Evolutionary conservation across 2,888 invertebrate species (phyloP), one percentile per base, ranked within the genome.

Genomic region (Colostygia pectinataria): DNA sequence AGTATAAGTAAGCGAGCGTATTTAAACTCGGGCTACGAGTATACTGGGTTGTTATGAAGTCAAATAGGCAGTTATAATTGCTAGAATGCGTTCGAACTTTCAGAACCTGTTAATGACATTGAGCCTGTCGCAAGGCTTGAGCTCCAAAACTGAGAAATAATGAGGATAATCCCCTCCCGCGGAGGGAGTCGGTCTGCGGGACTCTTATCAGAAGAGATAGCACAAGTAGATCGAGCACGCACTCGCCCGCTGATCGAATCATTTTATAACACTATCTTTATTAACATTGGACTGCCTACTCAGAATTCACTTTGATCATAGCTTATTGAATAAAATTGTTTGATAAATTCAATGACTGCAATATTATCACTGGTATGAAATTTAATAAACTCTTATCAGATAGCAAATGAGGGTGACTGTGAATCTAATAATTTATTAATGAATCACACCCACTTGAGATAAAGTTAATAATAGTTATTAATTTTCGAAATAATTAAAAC

Each of bases 331-430:
- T 66, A 66, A 62, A 76, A 81, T 76, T 71, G 65, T 63, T 60
- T 71, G 83, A 83, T 85, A 84, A 80, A 64, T 79, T 61, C 66
- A 58, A 68, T 63, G 59, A 68, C 60, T 61, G 57, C 65, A 63
- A 74, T 82, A 81, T 77, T 76, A 77, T 76, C 73, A 75, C 63
- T 72, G 68, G 65, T 71, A 66, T 74, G 71, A 79, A 84, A 82
- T 81, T 85, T 86, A 88, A 86, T 88, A 85, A 82, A 76, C 71
- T 68, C 57, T 75, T 88, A 88, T 87, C 87, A 60, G 61, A 74
- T 65, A 74, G 65, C 73, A 75, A 80, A 80, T 74, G 77, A 71
- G 69, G 70, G 75, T 68, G 71, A 68, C 70, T 65, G 64, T 60
- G 63, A 67, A 74, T 67, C 67, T 72, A 79, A 77, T 79, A 77